Evolutionary conservation across 2,888 invertebrate genomes (phyloP), one percentile per base, ranked within the genome.

Genomic region (Lepidonotus clava): DNA sequence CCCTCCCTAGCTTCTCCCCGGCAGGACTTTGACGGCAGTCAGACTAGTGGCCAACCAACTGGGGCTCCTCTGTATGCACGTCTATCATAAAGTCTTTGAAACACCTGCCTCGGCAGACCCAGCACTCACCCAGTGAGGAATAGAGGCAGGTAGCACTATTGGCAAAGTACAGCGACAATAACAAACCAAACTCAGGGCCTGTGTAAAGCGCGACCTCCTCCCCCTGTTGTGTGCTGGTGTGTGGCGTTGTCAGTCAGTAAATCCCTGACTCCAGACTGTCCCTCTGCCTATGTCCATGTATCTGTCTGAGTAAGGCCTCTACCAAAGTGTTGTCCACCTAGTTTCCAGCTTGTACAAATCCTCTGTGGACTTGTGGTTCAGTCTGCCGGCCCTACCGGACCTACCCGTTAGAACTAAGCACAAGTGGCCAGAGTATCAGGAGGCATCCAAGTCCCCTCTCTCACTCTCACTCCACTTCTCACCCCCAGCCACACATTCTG

Each of bases 391-490:
- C n/a, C n/a, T 24, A 53, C 53, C 18, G 2, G n/a, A 53, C 21
- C 53, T 61, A 24, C 61, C 24, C 28, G 24, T 61, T 61, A 11
- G 61, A 8, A 28, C 24, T n/a, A 61, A 28, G 61, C 14, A 11
- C 28, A 32, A 61, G 8, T 28, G 11, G 28, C 24, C n/a, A 28
- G 61, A 61, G 61, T 4, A 61, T 24, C 61, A 24, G 61, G 71
- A n/a, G 38, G 38, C n/a, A n/a, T n/a, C 71, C 36, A 71, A 71
- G 36, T 71, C 34, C 71, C 38, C 18, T n/a, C 36, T 71, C n/a
- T 71, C 71, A 71, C 71, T 71, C 71, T 71, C 71, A 21, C 36
- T n/a, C 71, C 18, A n/a, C 61, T 61, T 24, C 61, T 61, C 28
- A 24, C 61, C 28, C 61, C 24, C 71, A 21, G 71, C 14, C 71